phyloP scores from a whole-genome alignment of 2,888 invertebrate species.

The Synanthedon myopaeformis region DNA sequence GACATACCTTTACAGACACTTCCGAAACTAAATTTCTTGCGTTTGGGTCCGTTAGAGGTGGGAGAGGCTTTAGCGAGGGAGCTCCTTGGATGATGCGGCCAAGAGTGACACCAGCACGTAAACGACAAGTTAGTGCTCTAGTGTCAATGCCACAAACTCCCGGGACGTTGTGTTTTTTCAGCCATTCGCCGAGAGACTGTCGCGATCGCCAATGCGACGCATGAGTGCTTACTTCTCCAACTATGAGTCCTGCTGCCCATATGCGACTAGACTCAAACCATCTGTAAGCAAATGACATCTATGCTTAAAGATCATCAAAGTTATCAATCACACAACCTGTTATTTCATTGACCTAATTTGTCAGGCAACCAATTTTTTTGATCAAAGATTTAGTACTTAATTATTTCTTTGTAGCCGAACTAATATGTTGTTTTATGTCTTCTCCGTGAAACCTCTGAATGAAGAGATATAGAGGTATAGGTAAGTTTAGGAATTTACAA shows the following conservation, averaged over 20 bases:
- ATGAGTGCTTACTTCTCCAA: constrained; percentile 86
- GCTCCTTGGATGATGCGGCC: constrained; percentile 73
- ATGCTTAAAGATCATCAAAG: no score
- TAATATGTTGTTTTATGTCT: no score
- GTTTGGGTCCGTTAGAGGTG: constrained; percentile 81
- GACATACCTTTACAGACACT: constrained; percentile 82
- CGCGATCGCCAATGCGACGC: constrained; percentile 93
- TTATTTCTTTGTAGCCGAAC: no score
- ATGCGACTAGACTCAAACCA: constrained; percentile 93
- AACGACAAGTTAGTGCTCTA: constrained; percentile 89
- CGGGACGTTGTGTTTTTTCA: constrained; percentile 81
- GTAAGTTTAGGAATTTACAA: no score
- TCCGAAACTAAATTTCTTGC: constrained; percentile 87
- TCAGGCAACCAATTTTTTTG: no score
- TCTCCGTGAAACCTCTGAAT: no score
- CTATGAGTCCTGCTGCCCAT: constrained; percentile 92
- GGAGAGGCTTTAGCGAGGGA: constrained; percentile 46
- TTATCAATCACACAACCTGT: no score
- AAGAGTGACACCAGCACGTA: constrained; percentile 89
- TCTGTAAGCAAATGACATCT: constrained; percentile 43
- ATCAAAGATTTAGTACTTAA: no score
- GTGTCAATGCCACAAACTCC: constrained; percentile 96
- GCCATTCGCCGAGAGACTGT: constrained; percentile 87
- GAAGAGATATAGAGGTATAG: no score
- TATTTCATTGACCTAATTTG: no score